These are phyloP conservation scores for Steatocranus sp. DNA, from an alignment of 2,797 vertebrate species.

Conservation along the genomic window DNA sequence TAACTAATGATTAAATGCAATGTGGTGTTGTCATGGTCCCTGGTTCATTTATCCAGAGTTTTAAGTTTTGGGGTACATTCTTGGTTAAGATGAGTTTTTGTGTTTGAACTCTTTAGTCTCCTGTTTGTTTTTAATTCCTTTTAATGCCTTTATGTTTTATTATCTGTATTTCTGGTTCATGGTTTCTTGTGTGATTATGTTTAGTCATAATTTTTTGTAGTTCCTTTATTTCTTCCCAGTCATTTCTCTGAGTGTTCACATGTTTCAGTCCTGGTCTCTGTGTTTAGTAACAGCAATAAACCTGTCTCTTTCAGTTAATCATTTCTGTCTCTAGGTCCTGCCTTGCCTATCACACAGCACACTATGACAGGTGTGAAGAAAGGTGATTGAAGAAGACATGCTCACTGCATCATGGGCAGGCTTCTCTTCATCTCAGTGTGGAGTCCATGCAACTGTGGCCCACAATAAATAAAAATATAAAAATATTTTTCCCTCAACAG, in stretches of 20 bases:
- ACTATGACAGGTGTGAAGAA: neutral
- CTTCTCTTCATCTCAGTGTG: fast-evolving
- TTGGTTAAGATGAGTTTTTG: neutral
- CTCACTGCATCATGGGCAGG: neutral
- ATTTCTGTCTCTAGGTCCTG: neutral
- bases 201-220: neutral
- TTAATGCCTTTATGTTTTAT: fast-evolving
- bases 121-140: neutral
- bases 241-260: neutral
- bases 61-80: neutral
- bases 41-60: neutral
- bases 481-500: neutral
- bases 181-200: neutral
- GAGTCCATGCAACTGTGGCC: too few species aligned
- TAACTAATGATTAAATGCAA: neutral
- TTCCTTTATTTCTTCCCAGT: neutral
- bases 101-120: neutral
- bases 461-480: too few species aligned
- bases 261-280: neutral
- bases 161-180: neutral
- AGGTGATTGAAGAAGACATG: neutral
- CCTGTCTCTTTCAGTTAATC: neutral
- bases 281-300: neutral
- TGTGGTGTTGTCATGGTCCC: neutral
- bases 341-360: neutral